Conservation (phyloP, 2,797 vertebrate species). For the Sylvia borin region DNA sequence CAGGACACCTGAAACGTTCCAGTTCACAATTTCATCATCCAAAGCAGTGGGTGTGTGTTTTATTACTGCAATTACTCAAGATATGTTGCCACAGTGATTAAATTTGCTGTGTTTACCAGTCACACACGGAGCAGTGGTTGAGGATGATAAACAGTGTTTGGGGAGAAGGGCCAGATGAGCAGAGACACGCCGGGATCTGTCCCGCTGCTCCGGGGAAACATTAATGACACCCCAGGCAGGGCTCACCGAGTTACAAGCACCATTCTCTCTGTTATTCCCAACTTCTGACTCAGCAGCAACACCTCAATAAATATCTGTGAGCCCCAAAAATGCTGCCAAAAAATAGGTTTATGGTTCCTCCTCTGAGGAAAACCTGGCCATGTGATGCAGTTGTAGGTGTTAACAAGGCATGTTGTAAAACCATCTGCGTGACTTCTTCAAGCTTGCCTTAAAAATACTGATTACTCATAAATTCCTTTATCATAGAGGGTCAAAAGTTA, state of each 20-base stretch:
- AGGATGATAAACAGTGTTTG: not conserved
- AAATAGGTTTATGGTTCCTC: not conserved
- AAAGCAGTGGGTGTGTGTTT: conserved; percentile 51
- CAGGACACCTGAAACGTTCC: conserved; percentile 48
- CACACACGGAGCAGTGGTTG: not conserved
- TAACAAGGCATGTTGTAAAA: not conserved
- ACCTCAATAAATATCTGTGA: conserved; percentile 15
- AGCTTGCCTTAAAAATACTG: not conserved
- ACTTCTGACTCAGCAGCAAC: conserved; percentile 45
- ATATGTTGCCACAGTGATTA: conserved; percentile 47
- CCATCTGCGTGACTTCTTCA: not conserved
- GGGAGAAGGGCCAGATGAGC: not conserved
- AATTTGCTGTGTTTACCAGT: conserved; percentile 54
- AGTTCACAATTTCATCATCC: conserved; percentile 49
- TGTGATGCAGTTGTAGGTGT: not conserved
- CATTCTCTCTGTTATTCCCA: not conserved
- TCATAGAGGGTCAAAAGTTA: not conserved
- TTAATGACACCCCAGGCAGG: not conserved
- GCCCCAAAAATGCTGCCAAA: not conserved
- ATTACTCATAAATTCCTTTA: not conserved
- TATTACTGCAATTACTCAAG: conserved; percentile 58
- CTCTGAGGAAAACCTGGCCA: not conserved
- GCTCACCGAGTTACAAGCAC: not conserved
- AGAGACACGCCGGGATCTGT: not conserved
- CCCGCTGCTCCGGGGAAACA: not conserved